Evolutionary conservation across 2,113 vertebrate species (phyloP).

Genomic region (Clinocottus analis): DNA sequence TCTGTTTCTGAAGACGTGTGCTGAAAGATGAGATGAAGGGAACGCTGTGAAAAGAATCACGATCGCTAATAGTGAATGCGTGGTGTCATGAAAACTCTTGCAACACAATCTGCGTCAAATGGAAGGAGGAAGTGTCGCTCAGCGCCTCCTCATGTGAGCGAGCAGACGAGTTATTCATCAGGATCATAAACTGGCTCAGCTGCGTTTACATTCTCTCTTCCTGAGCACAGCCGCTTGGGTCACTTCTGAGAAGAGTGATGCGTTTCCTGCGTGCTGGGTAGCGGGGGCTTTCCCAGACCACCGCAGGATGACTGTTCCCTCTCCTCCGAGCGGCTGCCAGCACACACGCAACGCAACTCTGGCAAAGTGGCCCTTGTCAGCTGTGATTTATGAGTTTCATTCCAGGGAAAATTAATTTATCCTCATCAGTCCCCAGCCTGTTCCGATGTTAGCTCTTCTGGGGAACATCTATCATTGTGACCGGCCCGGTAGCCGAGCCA

Average conservation of each 20-base stretch:
- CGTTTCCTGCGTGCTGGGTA: slow-evolving; percentile 49
- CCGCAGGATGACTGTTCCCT: slow-evolving; percentile 69
- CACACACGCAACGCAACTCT: slow-evolving; percentile 70
- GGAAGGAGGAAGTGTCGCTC: not conserved
- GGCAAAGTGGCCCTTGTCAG: slow-evolving; percentile 75
- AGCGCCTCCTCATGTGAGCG: not conserved
- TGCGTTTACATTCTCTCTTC: slow-evolving; percentile 11
- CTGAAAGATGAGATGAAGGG: not conserved
- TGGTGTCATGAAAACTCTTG: not conserved
- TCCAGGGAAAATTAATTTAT: slow-evolving; percentile 80
- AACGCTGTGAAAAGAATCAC: not conserved
- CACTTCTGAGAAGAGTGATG: slow-evolving; percentile 58
- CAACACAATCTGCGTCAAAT: not conserved
- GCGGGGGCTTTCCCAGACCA: slow-evolving; percentile 65
- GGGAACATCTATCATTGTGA: slow-evolving; percentile 79
- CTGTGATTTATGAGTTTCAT: slow-evolving; percentile 80
- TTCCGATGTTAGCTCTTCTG: slow-evolving; percentile 74
- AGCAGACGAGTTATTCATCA: not conserved
- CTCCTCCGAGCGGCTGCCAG: slow-evolving; percentile 59
- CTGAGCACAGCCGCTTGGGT: slow-evolving; percentile 35
- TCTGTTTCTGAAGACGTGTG: not conserved
- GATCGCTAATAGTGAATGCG: not conserved
- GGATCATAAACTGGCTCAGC: not conserved
- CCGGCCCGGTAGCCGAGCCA: slow-evolving; percentile 50
- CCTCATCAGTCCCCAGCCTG: slow-evolving; percentile 70